Base-by-base conservation (phyloP, 1,140 invertebrate species). In the Cotesia vestalis region DNA sequence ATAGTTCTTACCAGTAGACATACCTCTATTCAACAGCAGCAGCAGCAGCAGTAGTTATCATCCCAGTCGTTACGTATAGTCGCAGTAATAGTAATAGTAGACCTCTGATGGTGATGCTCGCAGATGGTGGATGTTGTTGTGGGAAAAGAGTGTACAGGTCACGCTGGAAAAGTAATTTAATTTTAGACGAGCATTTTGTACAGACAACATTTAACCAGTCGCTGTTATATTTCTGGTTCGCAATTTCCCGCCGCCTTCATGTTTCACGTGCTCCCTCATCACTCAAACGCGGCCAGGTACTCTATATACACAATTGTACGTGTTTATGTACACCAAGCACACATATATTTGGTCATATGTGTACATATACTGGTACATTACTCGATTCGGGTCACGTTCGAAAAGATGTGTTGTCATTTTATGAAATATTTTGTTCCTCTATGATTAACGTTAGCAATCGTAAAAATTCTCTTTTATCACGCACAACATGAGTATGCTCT, bases 231-330 rank as follows among this genome's bases (percentile, higher is more conserved):
- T 59, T 35, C 52, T 69, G 52, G 63, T 53, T 64, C 61, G 36
- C 72, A 73, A 73, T 73, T 73, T 73, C 64, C 67, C 72, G 20
- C 36, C 36, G 61, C 20, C 62, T 57, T 68, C 52, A 57, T 57
- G 61, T 69, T 51, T 52, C 62, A 5, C 35, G 14, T 9, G 6
- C 17, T 40, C 38, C 36, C 40, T 53, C 67, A 40, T 20, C 17
- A 35, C 40, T 38, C 53, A 35, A 60, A 55, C 55, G 38, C n/a
- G 12, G 35, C 51, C 4, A 46, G 12, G 61, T 35, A n/a, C 14
- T 17, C 27, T 63, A 4, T 35, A 27, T n/a, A 46, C 40, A 46
- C 40, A 46, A 11, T 46, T 46, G 40, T 46, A 46, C 11, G 40
- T 46, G 40, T 46, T 9, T 46, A 6, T 8, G 40, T 46, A 46